Percentiles rank a stretch among this genome's conserved stretches.
Conservation (phyloP, 2,888 invertebrate species). For the Zeuzera pyrina region DNA sequence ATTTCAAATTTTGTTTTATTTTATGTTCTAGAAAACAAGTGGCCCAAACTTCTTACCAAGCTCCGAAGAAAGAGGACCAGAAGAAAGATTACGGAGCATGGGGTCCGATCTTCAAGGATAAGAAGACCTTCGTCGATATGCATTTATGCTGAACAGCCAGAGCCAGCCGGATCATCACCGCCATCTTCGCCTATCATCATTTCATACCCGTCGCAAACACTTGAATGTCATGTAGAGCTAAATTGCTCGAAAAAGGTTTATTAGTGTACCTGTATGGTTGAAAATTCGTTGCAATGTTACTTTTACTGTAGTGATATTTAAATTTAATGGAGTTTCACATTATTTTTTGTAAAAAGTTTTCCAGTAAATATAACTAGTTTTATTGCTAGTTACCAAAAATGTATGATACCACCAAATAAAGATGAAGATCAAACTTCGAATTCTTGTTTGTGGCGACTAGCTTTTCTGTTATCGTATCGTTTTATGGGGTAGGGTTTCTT, state of each 20-base stretch:
- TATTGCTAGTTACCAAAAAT: too few relatives aligned
- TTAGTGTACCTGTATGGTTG: too few relatives aligned
- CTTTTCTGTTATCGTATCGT: slow-evolving; percentile 18
- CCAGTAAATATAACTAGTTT: too few relatives aligned
- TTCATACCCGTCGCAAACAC: slow-evolving; percentile 28
- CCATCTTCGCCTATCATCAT: slow-evolving; percentile 14
- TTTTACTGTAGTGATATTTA: too few relatives aligned
- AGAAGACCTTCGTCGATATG: slow-evolving; percentile 80
- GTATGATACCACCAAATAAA: too few relatives aligned
- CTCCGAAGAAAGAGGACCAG: slow-evolving; percentile 47
- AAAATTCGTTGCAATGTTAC: too few relatives aligned
- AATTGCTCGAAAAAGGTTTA: too few relatives aligned
- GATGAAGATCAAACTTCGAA: slow-evolving; percentile 4
- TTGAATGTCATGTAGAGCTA: not conserved
- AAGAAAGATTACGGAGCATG: slow-evolving; percentile 76
- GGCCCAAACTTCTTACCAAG: slow-evolving; percentile 39
- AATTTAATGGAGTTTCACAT: too few relatives aligned
- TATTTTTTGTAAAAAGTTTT: too few relatives aligned
- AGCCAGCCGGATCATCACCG: slow-evolving; percentile 27
- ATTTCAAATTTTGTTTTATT: too few relatives aligned
- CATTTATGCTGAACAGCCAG: slow-evolving; percentile 72
- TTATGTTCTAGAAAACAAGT: slow-evolving; percentile 38
- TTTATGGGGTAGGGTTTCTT: slow-evolving; percentile 26
- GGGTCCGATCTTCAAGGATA: slow-evolving; percentile 83
- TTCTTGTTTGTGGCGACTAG: slow-evolving; percentile 24